phyloP scores from a whole-genome alignment of 2,797 vertebrate species.

The Emydoidea blandingii region DNA sequence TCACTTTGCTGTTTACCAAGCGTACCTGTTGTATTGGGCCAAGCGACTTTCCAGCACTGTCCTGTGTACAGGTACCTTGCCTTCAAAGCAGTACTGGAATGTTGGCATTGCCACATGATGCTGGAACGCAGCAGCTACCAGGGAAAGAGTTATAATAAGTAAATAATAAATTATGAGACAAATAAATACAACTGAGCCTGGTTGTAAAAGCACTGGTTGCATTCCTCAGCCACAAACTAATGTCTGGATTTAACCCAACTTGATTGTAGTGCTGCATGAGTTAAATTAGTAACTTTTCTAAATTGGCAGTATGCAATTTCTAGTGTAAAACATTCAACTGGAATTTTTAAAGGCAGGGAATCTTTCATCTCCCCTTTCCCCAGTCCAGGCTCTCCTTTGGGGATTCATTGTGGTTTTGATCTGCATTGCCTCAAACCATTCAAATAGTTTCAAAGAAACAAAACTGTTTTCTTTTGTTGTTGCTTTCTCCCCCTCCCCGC shows the following conservation, averaged over 20 bases:
- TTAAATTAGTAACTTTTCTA: slow-evolving; percentile 77
- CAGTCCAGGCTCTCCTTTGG: slow-evolving; percentile 77
- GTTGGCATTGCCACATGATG: neutral
- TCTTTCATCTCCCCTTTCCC: slow-evolving; percentile 83
- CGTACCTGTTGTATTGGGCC: neutral
- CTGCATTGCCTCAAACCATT: slow-evolving; percentile 84
- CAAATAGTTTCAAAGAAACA: slow-evolving; percentile 81
- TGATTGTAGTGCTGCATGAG: slow-evolving; percentile 72
- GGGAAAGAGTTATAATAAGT: neutral
- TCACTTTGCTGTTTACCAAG: neutral
- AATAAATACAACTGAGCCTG: slow-evolving; percentile 4
- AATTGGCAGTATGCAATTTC: slow-evolving; percentile 74
- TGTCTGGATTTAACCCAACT: slow-evolving; percentile 37
- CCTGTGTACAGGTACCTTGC: neutral
- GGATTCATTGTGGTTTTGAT: slow-evolving; percentile 82
- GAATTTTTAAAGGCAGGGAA: slow-evolving; percentile 79
- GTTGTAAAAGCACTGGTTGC: neutral
- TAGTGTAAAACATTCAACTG: slow-evolving; percentile 77
- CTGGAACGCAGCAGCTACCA: neutral
- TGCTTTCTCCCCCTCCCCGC: slow-evolving; percentile 70
- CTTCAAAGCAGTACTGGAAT: neutral
- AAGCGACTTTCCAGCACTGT: neutral
- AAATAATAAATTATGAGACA: slow-evolving; percentile 25
- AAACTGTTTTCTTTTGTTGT: slow-evolving; percentile 82
- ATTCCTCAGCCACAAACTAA: slow-evolving; percentile 32